These are phyloP conservation scores for Subacronicta megacephala DNA, from an alignment of 2,888 invertebrate genomes.

Conservation along the genomic window DNA sequence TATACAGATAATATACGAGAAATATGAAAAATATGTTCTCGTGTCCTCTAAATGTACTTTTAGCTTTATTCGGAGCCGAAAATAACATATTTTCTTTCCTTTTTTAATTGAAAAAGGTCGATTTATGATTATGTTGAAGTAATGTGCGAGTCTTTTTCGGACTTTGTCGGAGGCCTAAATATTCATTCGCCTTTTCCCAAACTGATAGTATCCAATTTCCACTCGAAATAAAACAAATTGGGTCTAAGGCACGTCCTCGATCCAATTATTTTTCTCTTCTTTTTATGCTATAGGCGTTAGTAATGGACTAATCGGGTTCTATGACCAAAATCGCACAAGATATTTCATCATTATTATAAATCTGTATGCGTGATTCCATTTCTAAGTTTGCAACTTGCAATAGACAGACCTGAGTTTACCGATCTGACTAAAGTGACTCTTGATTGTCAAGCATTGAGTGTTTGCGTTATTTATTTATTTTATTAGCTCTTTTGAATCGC, in stretches of 20 bases:
- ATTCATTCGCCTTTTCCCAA: too few species aligned
- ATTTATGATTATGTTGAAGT: too few species aligned
- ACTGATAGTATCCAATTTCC: too few species aligned
- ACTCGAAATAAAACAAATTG: too few species aligned
- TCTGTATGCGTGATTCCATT: too few species aligned
- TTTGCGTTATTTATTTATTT: slow-evolving; percentile 32
- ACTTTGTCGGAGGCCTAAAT: too few species aligned
- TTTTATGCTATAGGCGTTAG: neutral
- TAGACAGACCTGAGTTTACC: neutral
- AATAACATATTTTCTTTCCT: slow-evolving; percentile 2
- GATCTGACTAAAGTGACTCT: slow-evolving; percentile 1
- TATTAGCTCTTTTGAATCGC: slow-evolving; percentile 32
- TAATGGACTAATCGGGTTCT: too few species aligned
- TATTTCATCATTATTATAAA: too few species aligned
- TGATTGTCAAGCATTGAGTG: slow-evolving; percentile 16
- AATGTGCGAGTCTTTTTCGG: too few species aligned
- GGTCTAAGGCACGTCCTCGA: too few species aligned
- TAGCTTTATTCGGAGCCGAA: neutral
- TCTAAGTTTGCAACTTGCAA: neutral
- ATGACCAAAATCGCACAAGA: neutral
- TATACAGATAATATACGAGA: slow-evolving; percentile 23
- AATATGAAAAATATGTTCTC: slow-evolving; percentile 12
- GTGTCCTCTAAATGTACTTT: slow-evolving; percentile 22
- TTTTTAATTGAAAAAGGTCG: neutral
- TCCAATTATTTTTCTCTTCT: too few species aligned